Percentiles rank a stretch among this genome's conserved stretches.
Conservation (phyloP, 1,140 invertebrate genomes). For the Aleiodes sp. region DNA sequence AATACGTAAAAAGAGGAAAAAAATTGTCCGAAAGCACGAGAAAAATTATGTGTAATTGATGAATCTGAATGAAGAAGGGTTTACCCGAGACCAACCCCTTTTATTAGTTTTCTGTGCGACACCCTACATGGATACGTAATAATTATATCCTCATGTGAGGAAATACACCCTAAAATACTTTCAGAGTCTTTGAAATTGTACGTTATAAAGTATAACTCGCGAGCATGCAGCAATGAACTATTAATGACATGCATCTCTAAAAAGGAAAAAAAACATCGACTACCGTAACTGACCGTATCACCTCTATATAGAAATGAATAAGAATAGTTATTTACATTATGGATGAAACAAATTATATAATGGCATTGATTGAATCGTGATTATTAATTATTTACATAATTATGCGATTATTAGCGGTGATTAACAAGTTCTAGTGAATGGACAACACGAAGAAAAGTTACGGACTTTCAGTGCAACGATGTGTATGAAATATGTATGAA, state of each 20-base stretch:
- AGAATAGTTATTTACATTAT: background rate
- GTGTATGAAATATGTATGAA: conserved; percentile 57
- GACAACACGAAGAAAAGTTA: conserved; percentile 5
- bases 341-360: background rate
- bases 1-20: conserved; percentile 26
- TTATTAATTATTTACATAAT: background rate
- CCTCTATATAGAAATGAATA: conserved; percentile 19
- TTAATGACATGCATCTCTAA: no score
- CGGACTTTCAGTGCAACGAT: conserved; percentile 3
- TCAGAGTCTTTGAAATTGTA: no score
- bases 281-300: conserved; percentile 32
- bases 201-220: no score
- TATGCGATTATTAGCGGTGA: background rate
- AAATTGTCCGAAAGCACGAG: conserved; percentile 26
- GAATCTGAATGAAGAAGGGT: conserved; percentile 51
- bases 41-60: conserved; percentile 62
- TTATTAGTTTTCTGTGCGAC: conserved; percentile 6
- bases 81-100: conserved; percentile 48
- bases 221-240: no score
- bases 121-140: no score
- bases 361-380: background rate
- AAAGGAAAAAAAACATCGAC: conserved; percentile 34
- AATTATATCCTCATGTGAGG: no score
- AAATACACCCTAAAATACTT: no score
- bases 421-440: conserved; percentile 19